A percentile compares a stretch with the other conserved stretches of the same genome.
phyloP scores from a whole-genome alignment of 30 jellyfish, hydroid and myxozoan species.

The Aurelia sp. region DNA sequence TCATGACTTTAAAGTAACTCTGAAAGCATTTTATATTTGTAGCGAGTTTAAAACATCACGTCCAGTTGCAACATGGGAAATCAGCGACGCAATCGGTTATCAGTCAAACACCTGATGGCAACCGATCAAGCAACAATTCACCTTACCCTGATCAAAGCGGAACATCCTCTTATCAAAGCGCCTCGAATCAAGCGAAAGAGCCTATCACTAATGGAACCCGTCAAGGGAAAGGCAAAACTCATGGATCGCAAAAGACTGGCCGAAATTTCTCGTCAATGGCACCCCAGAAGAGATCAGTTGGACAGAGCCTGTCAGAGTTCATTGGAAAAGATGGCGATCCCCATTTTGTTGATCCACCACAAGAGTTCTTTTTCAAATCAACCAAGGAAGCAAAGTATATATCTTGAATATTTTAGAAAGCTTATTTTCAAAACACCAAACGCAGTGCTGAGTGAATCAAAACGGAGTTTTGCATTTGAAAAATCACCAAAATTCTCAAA shows the following conservation, averaged over 20 bases:
- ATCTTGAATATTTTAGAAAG: too few relatives aligned
- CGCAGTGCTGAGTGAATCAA: too few relatives aligned
- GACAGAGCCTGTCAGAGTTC: conserved; percentile 22
- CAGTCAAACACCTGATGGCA: conserved; percentile 45
- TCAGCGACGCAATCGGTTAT: conserved; percentile 30
- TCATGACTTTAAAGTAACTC: neutral
- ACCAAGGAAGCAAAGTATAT: conserved; percentile 90
- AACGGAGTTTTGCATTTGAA: too few relatives aligned
- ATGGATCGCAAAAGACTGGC: conserved; percentile 57
- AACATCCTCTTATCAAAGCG: conserved; percentile 66
- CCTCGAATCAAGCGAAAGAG: conserved; percentile 61
- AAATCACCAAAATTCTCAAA: too few relatives aligned
- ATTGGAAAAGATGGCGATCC: conserved; percentile 87
- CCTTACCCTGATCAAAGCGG: conserved; percentile 38
- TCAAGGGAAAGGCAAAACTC: conserved; percentile 53
- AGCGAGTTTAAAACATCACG: conserved; percentile 89
- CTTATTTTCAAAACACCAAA: too few relatives aligned
- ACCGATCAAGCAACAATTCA: conserved; percentile 58
- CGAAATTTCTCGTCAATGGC: conserved; percentile 56
- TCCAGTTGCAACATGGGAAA: conserved; percentile 81
- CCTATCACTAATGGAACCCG: conserved; percentile 42
- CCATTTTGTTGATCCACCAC: conserved; percentile 99
- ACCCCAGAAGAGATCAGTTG: conserved; percentile 66
- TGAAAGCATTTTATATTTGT: neutral
- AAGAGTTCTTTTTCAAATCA: conserved; percentile 90